Evolutionary conservation across 2,797 vertebrate genomes (phyloP), one percentile per base, ranked within the genome.

Genomic region (Rhynchonycteris naso): DNA sequence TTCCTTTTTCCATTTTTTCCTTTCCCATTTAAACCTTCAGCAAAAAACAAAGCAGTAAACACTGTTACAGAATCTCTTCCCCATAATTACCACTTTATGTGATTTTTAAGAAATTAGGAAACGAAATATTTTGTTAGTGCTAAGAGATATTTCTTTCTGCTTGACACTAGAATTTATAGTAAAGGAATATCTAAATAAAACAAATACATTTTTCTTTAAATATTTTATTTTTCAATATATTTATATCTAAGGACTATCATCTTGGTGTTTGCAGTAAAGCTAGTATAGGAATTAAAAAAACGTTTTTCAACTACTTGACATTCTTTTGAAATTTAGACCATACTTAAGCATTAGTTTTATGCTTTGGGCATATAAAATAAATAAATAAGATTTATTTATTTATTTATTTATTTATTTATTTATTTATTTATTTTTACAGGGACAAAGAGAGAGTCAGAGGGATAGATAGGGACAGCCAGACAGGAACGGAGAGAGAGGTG

Each of bases 341-440:
- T 93, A 65, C 68, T 78, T 96, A 66, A 95, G 13, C 66, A 59
- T 78, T 30, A 68, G 35, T 86, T 92, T 95, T 96, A 83, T 80
- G 76, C 1, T 61, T 91, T 69, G 75, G 14, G 10, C n/a, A 43
- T 90, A 79, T 66, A 85, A 85, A 86, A 58, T 88, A 74, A 94
- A 61, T 87, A 76, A 59, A 47, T 94, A 75, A 79, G 54, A 30
- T 81, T 88, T 68, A 56, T 90, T 89, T 71, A 9, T 69, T 52
- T n/a, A n/a, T n/a, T n/a, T n/a, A n/a, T n/a, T n/a, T n/a, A n/a
- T n/a, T n/a, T n/a, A n/a, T n/a, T n/a, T n/a, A n/a, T n/a, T n/a
- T n/a, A n/a, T n/a, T n/a, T n/a, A n/a, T n/a, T n/a, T n/a, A n/a
- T n/a, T n/a, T n/a, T n/a, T n/a, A n/a, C n/a, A n/a, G n/a, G n/a